phyloP scores from a whole-genome alignment of 2,888 invertebrate species.

The Lycia hirtaria region DNA sequence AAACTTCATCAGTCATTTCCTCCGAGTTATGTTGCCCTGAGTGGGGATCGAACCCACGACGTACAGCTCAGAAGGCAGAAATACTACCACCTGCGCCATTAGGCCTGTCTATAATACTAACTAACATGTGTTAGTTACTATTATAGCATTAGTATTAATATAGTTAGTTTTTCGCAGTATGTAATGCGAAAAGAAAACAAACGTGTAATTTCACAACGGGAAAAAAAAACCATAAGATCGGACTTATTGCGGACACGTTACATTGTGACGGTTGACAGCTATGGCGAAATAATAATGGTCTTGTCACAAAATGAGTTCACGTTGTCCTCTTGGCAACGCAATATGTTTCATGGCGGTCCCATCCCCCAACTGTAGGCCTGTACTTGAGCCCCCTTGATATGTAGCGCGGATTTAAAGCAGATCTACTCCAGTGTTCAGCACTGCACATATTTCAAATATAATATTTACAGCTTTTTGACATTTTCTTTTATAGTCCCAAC shows the following conservation, averaged over 20 bases:
- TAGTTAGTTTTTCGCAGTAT: no score
- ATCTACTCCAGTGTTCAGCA: background rate
- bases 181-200: no score
- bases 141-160: no score
- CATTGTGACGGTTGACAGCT: conserved; percentile 13
- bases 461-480: background rate
- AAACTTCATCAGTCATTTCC: no score
- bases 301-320: conserved; percentile 15
- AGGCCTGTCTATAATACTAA: no score
- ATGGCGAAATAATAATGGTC: conserved; percentile 12
- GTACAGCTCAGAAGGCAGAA: no score
- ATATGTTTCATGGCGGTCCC: conserved; percentile 16
- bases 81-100: no score
- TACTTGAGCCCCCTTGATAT: conserved; percentile 2
- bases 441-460: no score
- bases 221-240: conserved; percentile 5
- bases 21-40: no score
- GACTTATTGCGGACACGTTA: conserved; percentile 4
- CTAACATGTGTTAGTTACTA: no score
- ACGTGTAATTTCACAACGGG: background rate
- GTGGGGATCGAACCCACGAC: no score
- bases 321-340: conserved; percentile 10
- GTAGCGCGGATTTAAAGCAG: conserved; percentile 5
- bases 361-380: conserved; percentile 4
- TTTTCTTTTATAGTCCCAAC: no score